Evolutionary conservation across 2,797 vertebrate genomes (phyloP).

Genomic region (Ibycter americanus): DNA sequence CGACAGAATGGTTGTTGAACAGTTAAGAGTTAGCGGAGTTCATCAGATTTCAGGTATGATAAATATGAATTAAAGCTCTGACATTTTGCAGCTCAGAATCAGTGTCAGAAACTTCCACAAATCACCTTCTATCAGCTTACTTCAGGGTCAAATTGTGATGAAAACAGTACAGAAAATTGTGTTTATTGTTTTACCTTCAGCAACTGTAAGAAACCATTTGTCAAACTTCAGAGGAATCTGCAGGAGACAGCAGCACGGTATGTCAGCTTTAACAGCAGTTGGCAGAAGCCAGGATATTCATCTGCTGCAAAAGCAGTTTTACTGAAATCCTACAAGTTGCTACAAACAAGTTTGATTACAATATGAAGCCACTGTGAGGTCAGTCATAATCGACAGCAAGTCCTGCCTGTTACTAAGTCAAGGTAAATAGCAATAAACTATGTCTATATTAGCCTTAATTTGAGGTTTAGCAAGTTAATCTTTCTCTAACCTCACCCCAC

Average conservation of each 20-base stretch:
- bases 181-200: not conserved
- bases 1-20: not conserved
- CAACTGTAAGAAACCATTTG: not conserved
- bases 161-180: not conserved
- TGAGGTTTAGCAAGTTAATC: conserved; percentile 5
- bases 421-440: conserved; percentile 27
- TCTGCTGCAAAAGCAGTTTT: not conserved
- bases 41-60: not conserved
- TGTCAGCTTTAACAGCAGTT: not conserved
- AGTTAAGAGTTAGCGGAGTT: not conserved
- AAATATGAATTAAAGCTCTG: not conserved
- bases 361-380: not conserved
- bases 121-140: not conserved
- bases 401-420: not conserved
- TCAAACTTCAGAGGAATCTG: not conserved
- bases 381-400: not conserved
- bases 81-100: not conserved
- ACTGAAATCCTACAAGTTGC: not conserved
- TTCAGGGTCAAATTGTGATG: not conserved
- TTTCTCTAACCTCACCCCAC: not conserved
- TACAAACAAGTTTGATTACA: not conserved
- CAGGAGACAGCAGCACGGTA: not conserved
- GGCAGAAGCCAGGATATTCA: not conserved
- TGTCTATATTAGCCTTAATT: conserved; percentile 5
- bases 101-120: not conserved